Base-by-base conservation (phyloP, 2,888 invertebrate species). In the Tipula helvola region DNA sequence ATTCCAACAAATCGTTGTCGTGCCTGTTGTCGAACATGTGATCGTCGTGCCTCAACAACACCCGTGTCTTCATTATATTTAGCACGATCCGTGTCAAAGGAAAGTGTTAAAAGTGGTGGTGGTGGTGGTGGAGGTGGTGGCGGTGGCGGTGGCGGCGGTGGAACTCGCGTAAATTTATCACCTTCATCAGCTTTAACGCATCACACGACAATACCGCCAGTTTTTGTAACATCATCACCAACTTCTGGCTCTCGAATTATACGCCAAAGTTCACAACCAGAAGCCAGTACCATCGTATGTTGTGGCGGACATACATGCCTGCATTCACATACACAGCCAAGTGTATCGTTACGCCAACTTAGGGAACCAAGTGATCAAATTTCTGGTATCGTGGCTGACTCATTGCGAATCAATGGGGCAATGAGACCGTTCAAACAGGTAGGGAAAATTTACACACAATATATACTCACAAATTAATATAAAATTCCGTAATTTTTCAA, bases 341-440 rank as follows among this genome's bases (percentile, higher is more conserved):
- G 96, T 92, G 96, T 96, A 90, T 97, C 97, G 71, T 92, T 97
- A 90, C 95, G 97, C 90, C 97, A 97, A 91, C 93, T 97, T 87
- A 94, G 96, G 89, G 93, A 93, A 86, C 95, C 95, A 85, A 94
- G 94, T 88, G 97, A 97, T 90, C 96, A 97, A 88, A 96, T 98
- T 88, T 98, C 98, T 86, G 97, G 97, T 90, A 98, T 99, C 90
- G 98, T 98, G 36, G 97, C 97, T 86, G 98, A 98, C 92, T 98
- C 98, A 87, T 94, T 98, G 89, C 94, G 98, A 90, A 97, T 98
- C 92, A 98, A 98, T 93, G 99, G 98, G 88, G 98, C 98, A 90
- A 97, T 98, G 94, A 94, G 97, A 89, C 97, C 97, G 91, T 98
- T 98, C 93, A 97, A 97, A 92, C 98, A 98, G 96, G 97, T 97